Percentiles rank a stretch among this genome's conserved stretches.
Evolutionary conservation across 2,888 invertebrate genomes (phyloP).

Genomic region (Drosophila percnosoma): DNA sequence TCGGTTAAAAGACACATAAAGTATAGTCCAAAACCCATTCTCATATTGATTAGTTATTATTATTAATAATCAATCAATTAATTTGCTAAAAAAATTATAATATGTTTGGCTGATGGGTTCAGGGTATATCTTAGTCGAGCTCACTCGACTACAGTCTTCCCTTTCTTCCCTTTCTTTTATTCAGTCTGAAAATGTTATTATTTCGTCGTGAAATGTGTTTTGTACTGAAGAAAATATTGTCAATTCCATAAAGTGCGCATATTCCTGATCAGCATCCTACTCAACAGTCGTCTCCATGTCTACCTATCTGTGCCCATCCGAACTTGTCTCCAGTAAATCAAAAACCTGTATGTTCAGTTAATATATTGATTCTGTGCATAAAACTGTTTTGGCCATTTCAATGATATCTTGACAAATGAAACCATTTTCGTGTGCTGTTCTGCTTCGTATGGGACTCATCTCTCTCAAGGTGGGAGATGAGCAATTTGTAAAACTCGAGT

Average conservation of each 20-base stretch:
- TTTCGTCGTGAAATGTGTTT: not conserved
- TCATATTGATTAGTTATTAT: not conserved
- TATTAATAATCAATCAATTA: not conserved
- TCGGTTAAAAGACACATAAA: not conserved
- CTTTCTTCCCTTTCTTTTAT: not conserved
- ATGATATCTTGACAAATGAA: not conserved
- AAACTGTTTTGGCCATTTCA: not conserved
- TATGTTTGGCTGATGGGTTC: not conserved
- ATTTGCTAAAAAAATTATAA: not conserved
- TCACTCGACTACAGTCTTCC: not conserved
- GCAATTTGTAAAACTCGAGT: not conserved
- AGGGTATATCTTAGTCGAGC: not conserved
- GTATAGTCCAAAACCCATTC: not conserved
- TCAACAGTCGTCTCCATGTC: not conserved
- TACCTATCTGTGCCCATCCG: not conserved
- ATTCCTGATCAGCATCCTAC: not conserved
- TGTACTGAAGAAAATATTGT: not conserved
- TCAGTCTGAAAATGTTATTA: not conserved
- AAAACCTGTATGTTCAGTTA: not conserved
- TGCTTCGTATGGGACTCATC: not conserved
- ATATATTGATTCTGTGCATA: not conserved
- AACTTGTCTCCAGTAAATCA: not conserved
- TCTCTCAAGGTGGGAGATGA: not conserved
- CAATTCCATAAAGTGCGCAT: not conserved
- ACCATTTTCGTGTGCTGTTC: not conserved